These are phyloP conservation scores for Meloidogyne chitwoodi DNA, from an alignment of 1,140 invertebrate genomes.

Conservation along the genomic window DNA sequence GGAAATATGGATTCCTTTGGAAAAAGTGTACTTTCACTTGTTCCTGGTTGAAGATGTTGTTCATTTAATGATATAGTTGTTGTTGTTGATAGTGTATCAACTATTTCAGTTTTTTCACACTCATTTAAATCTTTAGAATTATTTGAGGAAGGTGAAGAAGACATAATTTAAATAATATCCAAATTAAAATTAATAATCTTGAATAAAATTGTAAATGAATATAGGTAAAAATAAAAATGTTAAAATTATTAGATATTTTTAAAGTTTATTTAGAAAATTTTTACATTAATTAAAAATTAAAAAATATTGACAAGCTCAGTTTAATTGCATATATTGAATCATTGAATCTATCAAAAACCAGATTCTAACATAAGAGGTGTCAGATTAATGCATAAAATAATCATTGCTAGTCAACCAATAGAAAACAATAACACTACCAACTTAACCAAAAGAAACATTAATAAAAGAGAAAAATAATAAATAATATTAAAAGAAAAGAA, in stretches of 20 bases:
- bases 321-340: neutral
- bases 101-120: neutral
- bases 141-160: neutral
- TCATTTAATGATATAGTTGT: neutral
- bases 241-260: too few species aligned
- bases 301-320: neutral
- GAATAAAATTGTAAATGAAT: too few species aligned
- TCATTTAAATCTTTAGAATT: neutral
- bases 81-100: neutral
- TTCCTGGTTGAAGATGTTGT: neutral
- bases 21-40: neutral
- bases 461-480: neutral
- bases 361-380: neutral
- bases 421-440: neutral
- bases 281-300: too few species aligned
- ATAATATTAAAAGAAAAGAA: neutral
- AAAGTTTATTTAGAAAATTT: too few species aligned
- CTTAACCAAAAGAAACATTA: neutral
- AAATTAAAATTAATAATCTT: too few species aligned
- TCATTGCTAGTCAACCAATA: neutral
- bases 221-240: too few species aligned
- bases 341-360: neutral
- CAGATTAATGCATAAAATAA: neutral
- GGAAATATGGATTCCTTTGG: neutral
- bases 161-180: too few species aligned